These are phyloP conservation scores for Keiferia lycopersicella DNA, from an alignment of 2,888 invertebrate species.

Conservation along the genomic window DNA sequence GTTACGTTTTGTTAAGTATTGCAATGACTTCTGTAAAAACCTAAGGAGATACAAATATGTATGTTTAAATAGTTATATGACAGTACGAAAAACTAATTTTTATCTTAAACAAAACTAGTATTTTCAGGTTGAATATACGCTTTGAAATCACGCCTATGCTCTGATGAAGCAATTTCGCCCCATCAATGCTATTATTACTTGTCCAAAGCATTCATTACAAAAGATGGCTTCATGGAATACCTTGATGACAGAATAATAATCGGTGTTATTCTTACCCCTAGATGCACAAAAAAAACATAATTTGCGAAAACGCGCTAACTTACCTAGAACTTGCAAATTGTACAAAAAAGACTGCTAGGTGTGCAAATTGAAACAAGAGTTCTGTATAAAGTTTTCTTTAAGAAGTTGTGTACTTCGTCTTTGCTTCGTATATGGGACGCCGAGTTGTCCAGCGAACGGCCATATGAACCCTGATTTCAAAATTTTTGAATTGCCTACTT, in stretches of 20 bases:
- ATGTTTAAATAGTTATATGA: background rate
- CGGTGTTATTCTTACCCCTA: background rate
- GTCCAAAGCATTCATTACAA: background rate
- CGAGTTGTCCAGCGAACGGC: no score
- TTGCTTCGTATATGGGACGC: no score
- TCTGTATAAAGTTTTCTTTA: no score
- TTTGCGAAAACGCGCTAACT: background rate
- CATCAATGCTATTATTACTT: slow-evolving; percentile 2
- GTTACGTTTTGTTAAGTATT: background rate
- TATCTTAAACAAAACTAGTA: background rate
- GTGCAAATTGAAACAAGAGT: no score
- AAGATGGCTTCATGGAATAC: slow-evolving; percentile 3
- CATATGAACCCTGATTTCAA: no score
- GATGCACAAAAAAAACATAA: background rate
- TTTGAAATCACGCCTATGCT: background rate
- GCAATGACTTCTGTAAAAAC: no score
- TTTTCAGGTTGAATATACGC: background rate
- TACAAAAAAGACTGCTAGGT: background rate
- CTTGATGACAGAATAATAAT: slow-evolving; percentile 8
- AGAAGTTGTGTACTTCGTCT: no score
- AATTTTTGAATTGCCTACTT: no score
- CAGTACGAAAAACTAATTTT: background rate
- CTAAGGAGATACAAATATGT: no score
- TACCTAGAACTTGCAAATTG: background rate
- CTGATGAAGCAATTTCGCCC: background rate